These are phyloP conservation scores for Vanessa atalanta DNA, from an alignment of 1,140 invertebrate genomes.

Conservation along the genomic window DNA sequence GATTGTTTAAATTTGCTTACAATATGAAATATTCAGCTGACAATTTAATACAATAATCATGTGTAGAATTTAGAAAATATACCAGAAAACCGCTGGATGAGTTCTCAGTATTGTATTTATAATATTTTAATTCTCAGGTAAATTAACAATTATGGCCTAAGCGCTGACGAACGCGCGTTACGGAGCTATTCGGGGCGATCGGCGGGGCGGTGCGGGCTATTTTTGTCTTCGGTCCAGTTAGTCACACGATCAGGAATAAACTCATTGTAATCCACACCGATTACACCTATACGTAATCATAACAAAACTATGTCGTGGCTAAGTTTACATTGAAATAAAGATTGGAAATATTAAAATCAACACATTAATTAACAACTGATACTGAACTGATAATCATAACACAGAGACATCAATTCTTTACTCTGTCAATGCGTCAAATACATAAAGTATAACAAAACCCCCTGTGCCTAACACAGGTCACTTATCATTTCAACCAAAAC, in stretches of 20 bases:
- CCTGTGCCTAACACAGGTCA: too few relatives aligned
- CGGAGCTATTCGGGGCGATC: conserved; percentile 8
- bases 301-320: background rate
- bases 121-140: background rate
- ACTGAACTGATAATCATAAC: too few relatives aligned
- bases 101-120: background rate
- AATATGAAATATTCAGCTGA: background rate
- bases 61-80: background rate
- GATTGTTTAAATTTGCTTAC: too few relatives aligned
- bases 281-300: background rate
- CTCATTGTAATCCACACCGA: conserved; percentile 45
- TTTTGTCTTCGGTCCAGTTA: conserved; percentile 25
- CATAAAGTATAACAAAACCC: too few relatives aligned
- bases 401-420: too few relatives aligned
- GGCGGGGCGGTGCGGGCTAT: conserved; percentile 33
- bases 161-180: conserved; percentile 1
- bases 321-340: too few relatives aligned
- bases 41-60: background rate
- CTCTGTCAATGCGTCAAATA: too few relatives aligned
- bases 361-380: too few relatives aligned
- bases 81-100: background rate
- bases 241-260: conserved; percentile 35
- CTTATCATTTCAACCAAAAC: too few relatives aligned
- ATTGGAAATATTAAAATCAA: too few relatives aligned
- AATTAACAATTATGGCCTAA: conserved; percentile 4